A percentile compares a stretch with the other conserved stretches of the same genome.
Conservation (phyloP, 30 jellyfish, hydroid and myxozoan genomes). For the Cassiopea xamachana region DNA sequence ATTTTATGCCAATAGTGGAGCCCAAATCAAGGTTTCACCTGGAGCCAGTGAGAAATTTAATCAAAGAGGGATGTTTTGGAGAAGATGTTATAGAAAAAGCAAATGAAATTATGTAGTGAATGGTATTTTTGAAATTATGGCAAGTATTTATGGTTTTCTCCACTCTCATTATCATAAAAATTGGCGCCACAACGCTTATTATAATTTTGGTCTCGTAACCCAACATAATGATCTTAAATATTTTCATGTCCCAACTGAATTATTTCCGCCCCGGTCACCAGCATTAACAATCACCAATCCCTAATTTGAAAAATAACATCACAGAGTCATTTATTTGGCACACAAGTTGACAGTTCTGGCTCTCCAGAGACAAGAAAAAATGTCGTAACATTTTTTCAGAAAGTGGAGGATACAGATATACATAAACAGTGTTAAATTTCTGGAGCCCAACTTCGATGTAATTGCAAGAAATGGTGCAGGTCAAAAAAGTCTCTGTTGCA, state of each 20-base stretch:
- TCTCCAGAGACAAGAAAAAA: too few relatives aligned
- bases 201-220: neutral
- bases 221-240: neutral
- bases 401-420: too few relatives aligned
- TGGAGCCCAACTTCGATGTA: too few relatives aligned
- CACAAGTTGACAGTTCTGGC: too few relatives aligned
- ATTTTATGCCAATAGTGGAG: neutral
- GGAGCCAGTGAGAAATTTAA: neutral
- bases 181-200: neutral
- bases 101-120: neutral
- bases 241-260: neutral
- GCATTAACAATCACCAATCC: too few relatives aligned
- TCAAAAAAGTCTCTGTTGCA: too few relatives aligned
- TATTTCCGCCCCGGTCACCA: neutral
- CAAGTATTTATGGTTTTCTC: neutral
- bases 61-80: neutral
- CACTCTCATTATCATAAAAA: neutral
- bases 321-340: too few relatives aligned
- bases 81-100: neutral
- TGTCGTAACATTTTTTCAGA: too few relatives aligned
- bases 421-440: too few relatives aligned
- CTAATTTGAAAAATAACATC: too few relatives aligned
- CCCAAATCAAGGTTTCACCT: neutral
- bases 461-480: too few relatives aligned
- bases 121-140: neutral